phyloP scores from a whole-genome alignment of 2,797 vertebrate species.

The Phoeniculus purpureus region DNA sequence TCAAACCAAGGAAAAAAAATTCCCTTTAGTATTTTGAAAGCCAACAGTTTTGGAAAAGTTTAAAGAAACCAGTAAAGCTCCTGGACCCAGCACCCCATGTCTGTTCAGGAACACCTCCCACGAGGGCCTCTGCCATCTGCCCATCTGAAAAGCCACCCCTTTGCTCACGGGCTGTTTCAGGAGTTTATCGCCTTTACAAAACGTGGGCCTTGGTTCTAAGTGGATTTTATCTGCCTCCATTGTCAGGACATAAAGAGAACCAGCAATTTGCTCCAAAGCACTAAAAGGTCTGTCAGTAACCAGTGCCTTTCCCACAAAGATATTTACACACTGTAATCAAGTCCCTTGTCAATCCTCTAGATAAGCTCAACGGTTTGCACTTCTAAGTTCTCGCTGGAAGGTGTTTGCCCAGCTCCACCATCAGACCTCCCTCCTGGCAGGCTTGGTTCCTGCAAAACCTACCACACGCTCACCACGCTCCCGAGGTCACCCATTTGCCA shows the following conservation, averaged over 20 bases:
- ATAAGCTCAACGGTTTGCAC: conserved; percentile 65
- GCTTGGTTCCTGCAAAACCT: neutral
- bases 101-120: neutral
- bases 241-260: conserved; percentile 59
- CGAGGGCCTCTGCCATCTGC: neutral
- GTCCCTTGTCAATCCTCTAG: conserved; percentile 52
- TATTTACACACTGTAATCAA: conserved; percentile 60
- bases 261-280: conserved; percentile 32
- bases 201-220: neutral
- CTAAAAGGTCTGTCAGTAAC: conserved; percentile 47
- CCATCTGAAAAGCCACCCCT: neutral
- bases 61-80: neutral
- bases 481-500: accelerated
- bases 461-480: accelerated
- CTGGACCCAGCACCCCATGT: neutral
- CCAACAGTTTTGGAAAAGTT: accelerated
- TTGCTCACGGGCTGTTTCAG: neutral
- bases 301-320: conserved; percentile 36
- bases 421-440: neutral
- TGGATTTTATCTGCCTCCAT: conserved; percentile 63
- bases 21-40: neutral
- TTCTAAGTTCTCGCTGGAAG: conserved; percentile 52
- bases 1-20: neutral
- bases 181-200: conserved; percentile 59
- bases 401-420: conserved; percentile 48